Conservation (phyloP, 2,888 invertebrate genomes). For the Galeruca laticollis region DNA sequence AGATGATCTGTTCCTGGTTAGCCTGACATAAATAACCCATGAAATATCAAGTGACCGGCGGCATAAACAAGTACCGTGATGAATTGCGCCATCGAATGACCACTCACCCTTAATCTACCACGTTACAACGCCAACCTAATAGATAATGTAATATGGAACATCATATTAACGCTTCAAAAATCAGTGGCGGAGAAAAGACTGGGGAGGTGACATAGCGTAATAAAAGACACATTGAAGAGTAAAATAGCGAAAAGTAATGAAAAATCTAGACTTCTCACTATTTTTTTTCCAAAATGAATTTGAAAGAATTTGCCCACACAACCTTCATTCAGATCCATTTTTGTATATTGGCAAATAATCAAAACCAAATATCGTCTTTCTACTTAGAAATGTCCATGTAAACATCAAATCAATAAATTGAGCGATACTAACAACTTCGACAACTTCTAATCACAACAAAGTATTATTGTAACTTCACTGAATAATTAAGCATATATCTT, state of each 20-base stretch:
- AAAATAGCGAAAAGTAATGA: too few relatives aligned
- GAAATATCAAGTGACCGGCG: conserved; percentile 18
- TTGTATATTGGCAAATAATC: too few relatives aligned
- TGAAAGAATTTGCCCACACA: too few relatives aligned
- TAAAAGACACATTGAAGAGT: too few relatives aligned
- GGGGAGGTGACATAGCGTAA: too few relatives aligned
- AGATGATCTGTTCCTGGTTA: conserved; percentile 9
- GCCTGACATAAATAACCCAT: conserved; percentile 12
- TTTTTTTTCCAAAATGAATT: too few relatives aligned
- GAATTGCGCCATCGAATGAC: conserved; percentile 54
- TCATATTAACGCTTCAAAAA: conserved; percentile 47
- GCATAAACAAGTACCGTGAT: conserved; percentile 45
- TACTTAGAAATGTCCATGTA: too few relatives aligned
- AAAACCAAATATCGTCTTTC: too few relatives aligned
- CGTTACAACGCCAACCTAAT: conserved; percentile 51
- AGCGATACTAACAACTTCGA: too few relatives aligned
- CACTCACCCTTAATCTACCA: conserved; percentile 55
- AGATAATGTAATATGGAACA: conserved; percentile 58
- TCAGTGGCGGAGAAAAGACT: conserved; percentile 32
- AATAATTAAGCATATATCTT: background rate
- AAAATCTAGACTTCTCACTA: too few relatives aligned
- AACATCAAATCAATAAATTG: too few relatives aligned
- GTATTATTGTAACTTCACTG: background rate
- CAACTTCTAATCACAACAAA: background rate
- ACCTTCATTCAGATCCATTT: too few relatives aligned